These are phyloP conservation scores for Graphium colonna DNA, from an alignment of 2,888 invertebrate genomes.

Conservation along the genomic window DNA sequence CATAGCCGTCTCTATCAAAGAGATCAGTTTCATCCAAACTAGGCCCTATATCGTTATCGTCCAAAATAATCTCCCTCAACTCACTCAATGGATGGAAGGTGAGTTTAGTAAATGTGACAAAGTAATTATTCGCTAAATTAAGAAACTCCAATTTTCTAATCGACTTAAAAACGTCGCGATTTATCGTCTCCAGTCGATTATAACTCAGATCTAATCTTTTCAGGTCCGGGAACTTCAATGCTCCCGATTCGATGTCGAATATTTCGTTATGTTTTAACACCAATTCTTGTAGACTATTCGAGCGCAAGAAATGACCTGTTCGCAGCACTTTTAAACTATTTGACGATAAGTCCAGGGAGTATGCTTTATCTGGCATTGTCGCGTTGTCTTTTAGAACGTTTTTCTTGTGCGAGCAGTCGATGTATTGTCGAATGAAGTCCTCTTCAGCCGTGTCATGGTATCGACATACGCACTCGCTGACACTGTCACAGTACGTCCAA, in stretches of 20 bases:
- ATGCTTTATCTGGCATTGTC: conserved; percentile 44
- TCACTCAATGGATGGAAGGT: conserved; percentile 57
- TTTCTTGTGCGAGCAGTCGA: conserved; percentile 54
- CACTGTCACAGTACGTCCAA: conserved; percentile 49
- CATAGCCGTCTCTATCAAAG: conserved; percentile 62
- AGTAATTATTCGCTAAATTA: conserved; percentile 65
- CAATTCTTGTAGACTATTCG: conserved; percentile 46
- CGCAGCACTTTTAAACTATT: conserved; percentile 48
- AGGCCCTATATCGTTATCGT: conserved; percentile 63
- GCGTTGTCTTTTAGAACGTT: conserved; percentile 32
- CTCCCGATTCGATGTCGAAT: conserved; percentile 41
- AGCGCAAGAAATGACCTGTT: conserved; percentile 41
- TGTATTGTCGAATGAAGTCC: conserved; percentile 43
- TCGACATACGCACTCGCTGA: conserved; percentile 44
- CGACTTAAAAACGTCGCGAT: conserved; percentile 54
- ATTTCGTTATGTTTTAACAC: conserved; percentile 54
- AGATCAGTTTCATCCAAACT: conserved; percentile 49
- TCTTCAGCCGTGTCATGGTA: conserved; percentile 35
- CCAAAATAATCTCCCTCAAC: conserved; percentile 62
- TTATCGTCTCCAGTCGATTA: conserved; percentile 56
- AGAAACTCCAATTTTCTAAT: conserved; percentile 61
- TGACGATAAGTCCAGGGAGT: conserved; percentile 56
- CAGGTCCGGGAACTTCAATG: conserved; percentile 53
- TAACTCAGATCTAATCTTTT: conserved; percentile 61
- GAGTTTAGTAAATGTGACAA: conserved; percentile 55